Base-by-base conservation (phyloP, 2,888 invertebrate genomes). In the Drosophila infuscata region DNA sequence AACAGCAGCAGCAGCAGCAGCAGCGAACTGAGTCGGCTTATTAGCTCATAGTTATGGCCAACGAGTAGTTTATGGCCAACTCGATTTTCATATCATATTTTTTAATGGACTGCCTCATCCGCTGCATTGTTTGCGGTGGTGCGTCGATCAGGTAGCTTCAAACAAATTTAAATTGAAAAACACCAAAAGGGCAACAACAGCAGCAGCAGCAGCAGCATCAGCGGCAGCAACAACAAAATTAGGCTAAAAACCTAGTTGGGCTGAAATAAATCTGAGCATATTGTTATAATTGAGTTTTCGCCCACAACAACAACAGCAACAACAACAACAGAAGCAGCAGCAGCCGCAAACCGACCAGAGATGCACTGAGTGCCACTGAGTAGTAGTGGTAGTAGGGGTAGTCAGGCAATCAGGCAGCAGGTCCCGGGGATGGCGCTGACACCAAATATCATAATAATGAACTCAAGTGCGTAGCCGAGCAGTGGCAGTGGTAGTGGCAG, bases 251-350 rank as follows among this genome's bases (percentile, higher is more conserved):
- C 35, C 49, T 57, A 41, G 63, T 54, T 58, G 53, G 52, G 36
- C 54, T 51, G 72, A 90, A 93, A 70, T 90, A 93, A 93, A 93
- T 93, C 88, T 83, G 91, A 92, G 92, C 93, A 93, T 93, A 93
- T 93, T 93, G 93, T 91, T 92, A 92, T 93, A 93, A 93, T 93
- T 93, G 93, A 93, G 92, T 93, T 93, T 93, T 64, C 70, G 77
- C 79, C 75, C 75, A 78, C 82, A 80, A 15, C 64, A 60, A 43
- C 43, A 38, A n/a, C 8, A 36, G 15, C 35, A 41, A n/a, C 38
- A 38, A 35, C 36, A 36, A 36, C 30, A 35, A 33, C 25, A 46
- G 5, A 11, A 52, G 12, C 15, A 36, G 43, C 17, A 49, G 52
- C 41, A 43, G 58, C 38, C 17, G 20, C n/a, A 20, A n/a, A 32